phyloP scores from a whole-genome alignment of 2,797 vertebrate genomes.

The Molothrus aeneus region DNA sequence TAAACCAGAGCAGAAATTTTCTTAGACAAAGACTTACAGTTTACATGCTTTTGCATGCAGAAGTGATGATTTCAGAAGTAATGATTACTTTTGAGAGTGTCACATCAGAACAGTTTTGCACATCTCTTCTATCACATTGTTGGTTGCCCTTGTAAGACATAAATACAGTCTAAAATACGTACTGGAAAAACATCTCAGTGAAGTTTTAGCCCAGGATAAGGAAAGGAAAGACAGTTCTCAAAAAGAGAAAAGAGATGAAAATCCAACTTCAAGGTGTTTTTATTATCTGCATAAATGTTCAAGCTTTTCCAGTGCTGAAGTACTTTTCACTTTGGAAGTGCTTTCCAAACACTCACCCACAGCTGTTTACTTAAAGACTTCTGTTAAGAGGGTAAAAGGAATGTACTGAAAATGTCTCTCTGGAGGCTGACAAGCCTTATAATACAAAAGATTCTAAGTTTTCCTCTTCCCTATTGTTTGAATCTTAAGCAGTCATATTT shows the following conservation, averaged over 20 bases:
- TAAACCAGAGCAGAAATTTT: not conserved
- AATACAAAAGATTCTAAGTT: not conserved
- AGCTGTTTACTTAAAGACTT: conserved; percentile 39
- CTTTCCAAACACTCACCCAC: conserved; percentile 36
- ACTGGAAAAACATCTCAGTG: not conserved
- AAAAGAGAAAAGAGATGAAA: not conserved
- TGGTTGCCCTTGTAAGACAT: not conserved
- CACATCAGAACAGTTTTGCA: not conserved
- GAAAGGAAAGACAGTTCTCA: not conserved
- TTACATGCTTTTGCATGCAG: not conserved
- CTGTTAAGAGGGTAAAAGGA: conserved; percentile 33
- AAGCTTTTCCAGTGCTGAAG: not conserved
- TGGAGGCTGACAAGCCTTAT: not conserved
- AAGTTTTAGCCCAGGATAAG: not conserved
- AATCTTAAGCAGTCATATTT: not conserved
- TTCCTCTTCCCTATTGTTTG: not conserved
- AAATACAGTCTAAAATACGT: not conserved
- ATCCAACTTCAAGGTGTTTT: not conserved
- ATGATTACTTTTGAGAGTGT: not conserved
- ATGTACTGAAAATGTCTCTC: conserved; percentile 7
- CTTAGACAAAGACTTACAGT: not conserved
- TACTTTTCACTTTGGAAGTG: not conserved
- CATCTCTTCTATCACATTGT: not conserved
- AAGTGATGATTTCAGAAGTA: not conserved
- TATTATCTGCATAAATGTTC: not conserved